Conservation (phyloP, 2,113 vertebrate genomes). For the Vanacampus margaritifer region DNA sequence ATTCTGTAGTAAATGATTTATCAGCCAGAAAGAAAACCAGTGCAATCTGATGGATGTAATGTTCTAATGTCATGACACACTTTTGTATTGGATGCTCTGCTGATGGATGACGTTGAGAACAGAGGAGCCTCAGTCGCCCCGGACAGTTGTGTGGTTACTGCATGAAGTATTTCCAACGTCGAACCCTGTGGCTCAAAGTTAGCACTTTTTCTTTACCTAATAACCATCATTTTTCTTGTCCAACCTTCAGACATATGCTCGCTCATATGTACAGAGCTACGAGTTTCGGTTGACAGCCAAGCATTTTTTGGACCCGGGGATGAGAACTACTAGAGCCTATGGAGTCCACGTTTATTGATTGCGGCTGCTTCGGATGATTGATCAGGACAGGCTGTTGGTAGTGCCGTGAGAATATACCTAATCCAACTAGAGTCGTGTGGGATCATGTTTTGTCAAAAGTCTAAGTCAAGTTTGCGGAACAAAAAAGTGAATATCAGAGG, state of each 20-base stretch:
- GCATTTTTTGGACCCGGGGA: not conserved
- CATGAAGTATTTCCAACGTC: constrained; percentile 2
- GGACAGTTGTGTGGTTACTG: constrained; percentile 4
- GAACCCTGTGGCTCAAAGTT: constrained; percentile 14
- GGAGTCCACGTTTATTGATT: not conserved
- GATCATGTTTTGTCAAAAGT: no score
- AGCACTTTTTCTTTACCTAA: constrained; percentile 25
- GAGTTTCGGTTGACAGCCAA: constrained; percentile 6
- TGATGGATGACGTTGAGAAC: constrained; percentile 11
- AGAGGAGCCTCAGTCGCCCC: constrained; percentile 11
- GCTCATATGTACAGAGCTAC: constrained; percentile 11
- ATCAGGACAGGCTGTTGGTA: constrained; percentile 1
- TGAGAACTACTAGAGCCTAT: not conserved
- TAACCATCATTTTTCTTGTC: constrained; percentile 22
- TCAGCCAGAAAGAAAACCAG: not conserved
- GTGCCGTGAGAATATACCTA: no score
- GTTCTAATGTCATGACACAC: constrained; percentile 24
- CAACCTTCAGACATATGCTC: constrained; percentile 13
- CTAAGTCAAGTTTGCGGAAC: no score
- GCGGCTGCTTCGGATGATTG: not conserved
- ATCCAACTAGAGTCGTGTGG: no score
- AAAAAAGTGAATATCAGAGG: no score
- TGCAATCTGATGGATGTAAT: not conserved
- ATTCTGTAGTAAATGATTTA: not conserved
- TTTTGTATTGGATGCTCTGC: constrained; percentile 22